Base-by-base conservation (phyloP, 2,113 vertebrate species). In the Buteo buteo region DNA sequence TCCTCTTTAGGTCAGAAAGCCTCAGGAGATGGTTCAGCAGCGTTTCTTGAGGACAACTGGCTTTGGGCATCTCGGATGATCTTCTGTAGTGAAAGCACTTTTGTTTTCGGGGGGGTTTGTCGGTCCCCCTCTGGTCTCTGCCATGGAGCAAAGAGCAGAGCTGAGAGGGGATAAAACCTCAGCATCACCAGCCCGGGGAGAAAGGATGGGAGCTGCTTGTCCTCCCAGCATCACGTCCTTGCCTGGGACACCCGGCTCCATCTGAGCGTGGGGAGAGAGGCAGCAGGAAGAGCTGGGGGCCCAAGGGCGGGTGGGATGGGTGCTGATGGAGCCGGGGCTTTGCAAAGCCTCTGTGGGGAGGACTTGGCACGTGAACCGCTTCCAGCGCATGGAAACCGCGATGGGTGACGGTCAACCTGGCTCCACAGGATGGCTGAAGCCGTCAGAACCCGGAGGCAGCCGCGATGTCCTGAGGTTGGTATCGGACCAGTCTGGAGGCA, bases 281-380 rank as follows among this genome's bases (percentile, higher is more conserved):
- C 52, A 90, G 73, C 47, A 38, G 55, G 24, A 64, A 55, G 58
- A 36, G 20, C 38, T 64, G 74, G 26, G 26, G 16, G 1, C 14
- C 9, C 0, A 1, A 42, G n/a, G 31, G 24, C 16, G 18, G 6
- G 5, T 10, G 66, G 29, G 58, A 32, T 26, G 50, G 58, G 21
- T 58, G 26, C 26, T 74, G 50, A 3, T 29, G 57, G 65, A 91
- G 38, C 36, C 0, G 1, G 11, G 0, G 0, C 47, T 73, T 52
- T 11, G 1, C 50, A 58, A 54, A 85, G 32, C 65, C 65, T 79
- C 54, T 45, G 25, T 8, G 13, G 25, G 36, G n/a, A 86, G 36
- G 21, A 29, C n/a, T 18, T 11, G 28, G 45, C 6, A 5, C 5
- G 16, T 20, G 25, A 59, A 42, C 28, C 10, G 1, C 55, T 61